Conservation (phyloP, 2,797 vertebrate species). For the Sebastes taczanowskii region DNA sequence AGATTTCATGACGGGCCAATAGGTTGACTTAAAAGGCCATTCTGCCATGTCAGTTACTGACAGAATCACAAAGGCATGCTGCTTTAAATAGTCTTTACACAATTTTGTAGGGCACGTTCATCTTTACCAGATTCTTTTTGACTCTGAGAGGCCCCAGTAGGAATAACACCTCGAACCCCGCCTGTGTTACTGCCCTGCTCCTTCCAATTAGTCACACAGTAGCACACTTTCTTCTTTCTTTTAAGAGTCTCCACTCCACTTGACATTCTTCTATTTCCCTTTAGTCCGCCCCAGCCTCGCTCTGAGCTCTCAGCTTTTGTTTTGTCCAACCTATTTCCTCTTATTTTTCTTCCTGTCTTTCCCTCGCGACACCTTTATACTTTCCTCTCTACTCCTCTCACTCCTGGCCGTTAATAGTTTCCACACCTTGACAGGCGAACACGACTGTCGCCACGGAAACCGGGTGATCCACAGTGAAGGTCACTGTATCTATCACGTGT, state of each 20-base stretch:
- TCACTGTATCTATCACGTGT: not conserved
- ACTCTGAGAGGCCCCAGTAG: conserved; percentile 7
- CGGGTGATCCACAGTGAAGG: conserved; percentile 5
- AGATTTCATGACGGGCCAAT: not conserved
- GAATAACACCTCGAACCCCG: conserved; percentile 8
- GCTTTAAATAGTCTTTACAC: not conserved
- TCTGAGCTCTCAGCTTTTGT: not conserved
- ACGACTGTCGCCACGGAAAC: conserved; percentile 18
- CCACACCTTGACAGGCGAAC: conserved; percentile 19
- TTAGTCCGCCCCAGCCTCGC: not conserved
- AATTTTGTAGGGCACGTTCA: not conserved
- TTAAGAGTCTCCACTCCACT: not conserved
- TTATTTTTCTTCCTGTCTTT: not conserved
- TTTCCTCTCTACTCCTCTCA: not conserved
- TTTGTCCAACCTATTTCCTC: not conserved
- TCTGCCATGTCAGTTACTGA: not conserved
- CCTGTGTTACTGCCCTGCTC: conserved; percentile 6
- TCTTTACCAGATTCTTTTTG: not conserved
- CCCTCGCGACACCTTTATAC: not conserved
- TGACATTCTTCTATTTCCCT: not conserved
- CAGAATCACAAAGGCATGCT: not conserved
- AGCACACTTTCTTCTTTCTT: not conserved
- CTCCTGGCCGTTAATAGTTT: not conserved
- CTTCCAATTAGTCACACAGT: conserved; percentile 32
- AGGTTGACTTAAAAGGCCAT: not conserved